These are phyloP conservation scores for Holcopasites calliopsidis DNA, from an alignment of 1,140 invertebrate species.

Conservation along the genomic window DNA sequence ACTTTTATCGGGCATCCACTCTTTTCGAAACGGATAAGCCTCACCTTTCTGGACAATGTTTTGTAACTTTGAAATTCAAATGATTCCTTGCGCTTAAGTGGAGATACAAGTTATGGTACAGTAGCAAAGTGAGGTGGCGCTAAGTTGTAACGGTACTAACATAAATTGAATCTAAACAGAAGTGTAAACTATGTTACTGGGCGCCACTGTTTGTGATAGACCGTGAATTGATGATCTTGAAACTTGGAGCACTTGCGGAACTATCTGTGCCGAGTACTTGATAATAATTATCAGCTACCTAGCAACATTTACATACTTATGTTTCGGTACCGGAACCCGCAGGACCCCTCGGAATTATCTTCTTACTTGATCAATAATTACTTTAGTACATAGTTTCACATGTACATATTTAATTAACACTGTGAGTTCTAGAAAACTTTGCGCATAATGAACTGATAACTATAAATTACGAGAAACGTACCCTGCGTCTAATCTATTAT, in stretches of 20 bases:
- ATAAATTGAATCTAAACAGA: conserved; percentile 28
- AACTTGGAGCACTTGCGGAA: conserved; percentile 8
- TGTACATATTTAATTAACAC: too few relatives aligned
- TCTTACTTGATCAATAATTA: too few relatives aligned
- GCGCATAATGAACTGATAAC: too few relatives aligned
- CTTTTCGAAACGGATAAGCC: neutral
- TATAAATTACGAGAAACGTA: too few relatives aligned
- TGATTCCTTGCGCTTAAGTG: too few relatives aligned
- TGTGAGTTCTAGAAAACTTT: too few relatives aligned
- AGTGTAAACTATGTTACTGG: conserved; percentile 8
- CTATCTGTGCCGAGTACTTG: conserved; percentile 7
- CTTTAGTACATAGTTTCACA: too few relatives aligned
- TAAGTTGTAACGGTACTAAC: neutral
- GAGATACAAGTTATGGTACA: neutral
- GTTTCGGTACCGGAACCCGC: neutral
- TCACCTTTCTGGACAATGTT: too few relatives aligned
- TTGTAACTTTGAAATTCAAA: too few relatives aligned
- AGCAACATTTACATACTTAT: neutral
- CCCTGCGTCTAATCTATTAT: too few relatives aligned
- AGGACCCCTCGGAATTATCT: too few relatives aligned
- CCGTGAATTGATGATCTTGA: conserved; percentile 18
- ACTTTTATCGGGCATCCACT: neutral
- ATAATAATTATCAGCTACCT: conserved; percentile 8
- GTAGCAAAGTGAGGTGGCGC: neutral
- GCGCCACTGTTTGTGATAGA: conserved; percentile 14